Conservation (phyloP, 2,888 invertebrate species). For the Nomada ferruginata region DNA sequence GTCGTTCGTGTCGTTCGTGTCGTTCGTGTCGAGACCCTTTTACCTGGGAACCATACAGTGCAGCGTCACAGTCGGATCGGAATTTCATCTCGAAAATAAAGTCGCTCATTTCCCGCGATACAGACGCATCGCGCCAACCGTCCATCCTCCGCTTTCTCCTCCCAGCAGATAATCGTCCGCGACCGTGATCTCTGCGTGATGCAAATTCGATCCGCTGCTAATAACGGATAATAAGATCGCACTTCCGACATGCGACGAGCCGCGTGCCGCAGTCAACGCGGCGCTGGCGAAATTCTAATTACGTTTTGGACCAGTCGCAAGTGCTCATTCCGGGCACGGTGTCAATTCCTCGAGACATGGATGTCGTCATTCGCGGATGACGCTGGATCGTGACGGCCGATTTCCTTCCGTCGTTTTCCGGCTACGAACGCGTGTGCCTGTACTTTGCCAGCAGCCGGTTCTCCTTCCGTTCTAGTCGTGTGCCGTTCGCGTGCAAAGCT, state of each 20-base stretch:
- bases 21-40: background rate
- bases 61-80: too few species aligned
- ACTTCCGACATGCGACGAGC: slow-evolving; percentile 35
- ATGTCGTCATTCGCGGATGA: slow-evolving; percentile 55
- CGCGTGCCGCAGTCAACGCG: slow-evolving; percentile 29
- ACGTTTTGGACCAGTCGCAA: slow-evolving; percentile 65
- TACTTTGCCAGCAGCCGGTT: background rate
- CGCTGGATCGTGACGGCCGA: slow-evolving; percentile 34
- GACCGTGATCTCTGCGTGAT: slow-evolving; percentile 1
- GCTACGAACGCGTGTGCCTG: slow-evolving; percentile 3
- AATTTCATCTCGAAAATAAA: background rate
- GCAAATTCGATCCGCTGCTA: slow-evolving; percentile 5
- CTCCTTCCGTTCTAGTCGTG: background rate
- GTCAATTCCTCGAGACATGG: slow-evolving; percentile 45
- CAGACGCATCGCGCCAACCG: too few species aligned
- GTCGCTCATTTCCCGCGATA: too few species aligned
- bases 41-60: background rate
- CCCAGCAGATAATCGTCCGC: too few species aligned
- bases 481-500: background rate
- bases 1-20: too few species aligned
- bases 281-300: slow-evolving; percentile 63
- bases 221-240: slow-evolving; percentile 48
- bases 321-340: slow-evolving; percentile 52
- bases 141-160: background rate
- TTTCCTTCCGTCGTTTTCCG: slow-evolving; percentile 19